A percentile compares a stretch with the other conserved stretches of the same genome.
These are phyloP conservation scores for Rosalia funebris DNA, from an alignment of 2,888 invertebrate genomes.

Conservation along the genomic window DNA sequence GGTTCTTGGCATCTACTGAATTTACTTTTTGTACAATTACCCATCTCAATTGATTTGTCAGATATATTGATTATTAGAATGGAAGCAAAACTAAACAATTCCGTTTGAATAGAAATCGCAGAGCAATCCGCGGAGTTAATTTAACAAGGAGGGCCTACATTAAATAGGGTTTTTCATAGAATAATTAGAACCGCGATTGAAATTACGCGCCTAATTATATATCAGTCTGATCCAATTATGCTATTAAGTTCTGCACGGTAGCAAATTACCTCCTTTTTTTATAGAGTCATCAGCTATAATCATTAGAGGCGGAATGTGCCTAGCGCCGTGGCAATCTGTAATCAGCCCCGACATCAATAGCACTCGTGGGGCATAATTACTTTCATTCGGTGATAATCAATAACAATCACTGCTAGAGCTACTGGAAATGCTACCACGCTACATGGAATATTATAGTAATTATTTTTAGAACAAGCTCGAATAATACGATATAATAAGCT, in stretches of 20 bases:
- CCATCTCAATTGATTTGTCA: no score
- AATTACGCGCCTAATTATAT: slow-evolving; percentile 20
- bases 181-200: slow-evolving; percentile 7
- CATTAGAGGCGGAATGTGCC: slow-evolving; percentile 23
- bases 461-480: not conserved
- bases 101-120: no score
- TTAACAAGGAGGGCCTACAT: not conserved
- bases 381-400: slow-evolving; percentile 47
- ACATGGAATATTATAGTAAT: not conserved
- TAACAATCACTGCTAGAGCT: slow-evolving; percentile 38
- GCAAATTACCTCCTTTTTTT: slow-evolving; percentile 38
- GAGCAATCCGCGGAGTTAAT: no score
- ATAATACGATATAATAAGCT: not conserved
- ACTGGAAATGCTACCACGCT: not conserved
- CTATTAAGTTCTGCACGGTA: slow-evolving; percentile 35
- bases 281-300: slow-evolving; percentile 40
- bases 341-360: slow-evolving; percentile 47
- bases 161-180: not conserved
- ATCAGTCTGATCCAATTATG: slow-evolving; percentile 13
- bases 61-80: no score
- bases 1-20: no score
- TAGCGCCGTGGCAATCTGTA: slow-evolving; percentile 29
- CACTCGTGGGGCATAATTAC: slow-evolving; percentile 46
- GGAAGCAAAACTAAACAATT: no score
- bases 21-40: no score